Conservation (phyloP, 2,888 invertebrate species). For the Drosophila kuntzei region DNA sequence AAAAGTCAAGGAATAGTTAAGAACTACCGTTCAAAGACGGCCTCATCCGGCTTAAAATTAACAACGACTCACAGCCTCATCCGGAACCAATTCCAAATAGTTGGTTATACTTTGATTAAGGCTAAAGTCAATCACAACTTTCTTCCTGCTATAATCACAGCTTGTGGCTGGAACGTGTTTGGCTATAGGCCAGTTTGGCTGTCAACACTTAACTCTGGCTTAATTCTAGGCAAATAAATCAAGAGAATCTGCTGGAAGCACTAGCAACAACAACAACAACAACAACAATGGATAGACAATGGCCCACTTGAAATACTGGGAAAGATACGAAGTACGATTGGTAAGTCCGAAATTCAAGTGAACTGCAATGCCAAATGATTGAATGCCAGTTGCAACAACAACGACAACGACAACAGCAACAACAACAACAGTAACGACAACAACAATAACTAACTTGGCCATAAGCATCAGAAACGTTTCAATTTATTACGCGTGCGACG, state of each 20-base stretch:
- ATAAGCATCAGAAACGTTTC: conserved; percentile 70
- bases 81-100: not conserved
- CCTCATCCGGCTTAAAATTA: not conserved
- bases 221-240: conserved; percentile 61
- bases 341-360: conserved; percentile 44
- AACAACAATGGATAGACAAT: conserved; percentile 40
- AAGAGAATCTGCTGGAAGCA: conserved; percentile 17
- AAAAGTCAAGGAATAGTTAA: no score
- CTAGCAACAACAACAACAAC: not conserved
- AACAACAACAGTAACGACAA: conserved; percentile 2
- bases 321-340: conserved; percentile 28
- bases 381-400: conserved; percentile 21
- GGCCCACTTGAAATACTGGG: conserved; percentile 60
- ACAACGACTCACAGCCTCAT: not conserved
- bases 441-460: conserved; percentile 25
- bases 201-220: conserved; percentile 42
- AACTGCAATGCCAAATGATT: conserved; percentile 54
- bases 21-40: not conserved
- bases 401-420: conserved; percentile 12
- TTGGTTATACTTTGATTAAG: not conserved
- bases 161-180: conserved; percentile 25
- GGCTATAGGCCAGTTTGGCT: conserved; percentile 25
- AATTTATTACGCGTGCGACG: conserved; percentile 81
- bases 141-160: conserved; percentile 28
- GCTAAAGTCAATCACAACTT: not conserved